Evolutionary conservation across 2,888 invertebrate genomes (phyloP).

Genomic region (Ypsolopha sequella): DNA sequence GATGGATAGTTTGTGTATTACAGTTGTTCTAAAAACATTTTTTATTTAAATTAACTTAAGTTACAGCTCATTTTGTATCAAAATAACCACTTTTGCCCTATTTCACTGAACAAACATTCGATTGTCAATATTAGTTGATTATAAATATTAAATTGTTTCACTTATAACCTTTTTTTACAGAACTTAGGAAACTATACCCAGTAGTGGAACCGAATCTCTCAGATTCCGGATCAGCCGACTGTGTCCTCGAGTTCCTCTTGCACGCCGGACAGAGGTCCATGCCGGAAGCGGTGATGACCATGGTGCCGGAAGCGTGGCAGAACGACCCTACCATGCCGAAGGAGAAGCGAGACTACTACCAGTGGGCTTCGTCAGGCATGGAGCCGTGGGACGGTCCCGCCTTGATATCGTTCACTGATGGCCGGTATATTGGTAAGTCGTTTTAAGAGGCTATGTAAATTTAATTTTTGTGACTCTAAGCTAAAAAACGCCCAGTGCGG

Average conservation of each 20-base stretch:
- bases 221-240: constrained; percentile 98
- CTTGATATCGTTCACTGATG: constrained; percentile 96
- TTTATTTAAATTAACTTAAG: too few relatives aligned
- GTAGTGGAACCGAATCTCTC: constrained; percentile 98
- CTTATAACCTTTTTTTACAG: constrained; percentile 23
- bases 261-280: constrained; percentile 92
- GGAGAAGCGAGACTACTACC: constrained; percentile 95
- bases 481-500: too few relatives aligned
- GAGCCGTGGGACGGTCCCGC: constrained; percentile 99
- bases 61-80: too few relatives aligned
- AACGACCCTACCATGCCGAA: constrained; percentile 93
- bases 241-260: constrained; percentile 96
- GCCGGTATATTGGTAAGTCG: constrained; percentile 87
- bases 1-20: too few relatives aligned
- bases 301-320: constrained; percentile 99
- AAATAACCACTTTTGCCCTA: too few relatives aligned
- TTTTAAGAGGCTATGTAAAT: not conserved
- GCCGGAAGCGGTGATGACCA: constrained; percentile 98
- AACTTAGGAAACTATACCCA: constrained; percentile 91
- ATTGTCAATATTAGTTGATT: too few relatives aligned
- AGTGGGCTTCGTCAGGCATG: constrained; percentile 98
- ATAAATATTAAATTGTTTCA: too few relatives aligned
- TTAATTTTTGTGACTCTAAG: not conserved
- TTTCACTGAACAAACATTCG: too few relatives aligned
- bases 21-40: too few relatives aligned